These are phyloP conservation scores for Cariama cristata DNA, from an alignment of 2,113 vertebrate species.

Conservation along the genomic window DNA sequence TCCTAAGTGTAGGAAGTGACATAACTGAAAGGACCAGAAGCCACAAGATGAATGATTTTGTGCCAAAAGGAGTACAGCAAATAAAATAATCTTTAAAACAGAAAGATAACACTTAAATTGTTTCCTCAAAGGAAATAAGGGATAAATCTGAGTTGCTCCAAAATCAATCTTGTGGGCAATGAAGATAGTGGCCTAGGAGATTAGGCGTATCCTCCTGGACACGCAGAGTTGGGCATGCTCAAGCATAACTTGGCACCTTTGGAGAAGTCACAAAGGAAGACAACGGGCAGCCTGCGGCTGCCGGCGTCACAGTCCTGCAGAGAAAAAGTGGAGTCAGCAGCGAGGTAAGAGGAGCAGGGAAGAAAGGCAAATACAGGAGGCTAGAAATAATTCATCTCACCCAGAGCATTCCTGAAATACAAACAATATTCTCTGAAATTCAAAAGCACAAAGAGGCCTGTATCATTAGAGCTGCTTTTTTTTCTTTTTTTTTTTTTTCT, in stretches of 20 bases:
- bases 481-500: not conserved
- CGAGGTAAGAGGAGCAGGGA: not conserved
- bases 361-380: not conserved
- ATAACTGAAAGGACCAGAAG: not conserved
- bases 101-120: not conserved
- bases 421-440: not conserved
- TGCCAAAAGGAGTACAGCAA: not conserved
- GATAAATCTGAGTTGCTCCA: not conserved
- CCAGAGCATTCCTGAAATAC: not conserved
- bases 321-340: not conserved
- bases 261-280: not conserved
- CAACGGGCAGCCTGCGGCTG: not conserved
- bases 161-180: not conserved
- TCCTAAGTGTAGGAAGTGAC: not conserved
- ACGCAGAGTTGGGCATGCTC: not conserved
- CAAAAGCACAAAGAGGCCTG: not conserved
- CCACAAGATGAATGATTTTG: not conserved
- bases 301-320: not conserved
- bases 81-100: not conserved
- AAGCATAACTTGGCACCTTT: not conserved
- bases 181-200: not conserved
- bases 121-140: not conserved
- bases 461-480: not conserved
- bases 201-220: not conserved
- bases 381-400: not conserved